A percentile compares a stretch with the other conserved stretches of the same genome.
Conservation (phyloP, 2,113 vertebrate genomes). For the Heterotis niloticus region DNA sequence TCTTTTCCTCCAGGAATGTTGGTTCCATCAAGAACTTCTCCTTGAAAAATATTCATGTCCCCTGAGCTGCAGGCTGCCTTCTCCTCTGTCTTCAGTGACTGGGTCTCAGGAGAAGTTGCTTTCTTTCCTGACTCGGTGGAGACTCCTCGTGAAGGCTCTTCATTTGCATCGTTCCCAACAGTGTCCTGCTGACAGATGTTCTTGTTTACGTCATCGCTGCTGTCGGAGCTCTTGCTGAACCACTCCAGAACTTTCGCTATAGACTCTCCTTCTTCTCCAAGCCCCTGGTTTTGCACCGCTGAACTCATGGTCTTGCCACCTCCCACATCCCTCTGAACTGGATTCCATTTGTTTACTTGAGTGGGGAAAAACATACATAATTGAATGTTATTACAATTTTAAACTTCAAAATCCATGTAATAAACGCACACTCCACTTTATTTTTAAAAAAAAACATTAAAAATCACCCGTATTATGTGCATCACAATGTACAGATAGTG, state of each 20-base stretch:
- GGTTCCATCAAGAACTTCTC: neutral
- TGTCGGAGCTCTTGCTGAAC: slow-evolving; percentile 82
- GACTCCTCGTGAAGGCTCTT: slow-evolving; percentile 33
- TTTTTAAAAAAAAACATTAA: too few species aligned
- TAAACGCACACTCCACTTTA: too few species aligned
- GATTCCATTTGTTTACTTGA: slow-evolving; percentile 66
- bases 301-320: slow-evolving; percentile 52
- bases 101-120: slow-evolving; percentile 28
- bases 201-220: slow-evolving; percentile 50
- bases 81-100: slow-evolving; percentile 23
- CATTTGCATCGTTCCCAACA: slow-evolving; percentile 28
- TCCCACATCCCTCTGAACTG: slow-evolving; percentile 48
- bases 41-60: slow-evolving; percentile 15
- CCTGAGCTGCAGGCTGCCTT: neutral
- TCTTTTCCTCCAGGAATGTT: neutral
- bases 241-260: slow-evolving; percentile 88
- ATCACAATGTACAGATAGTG: too few species aligned
- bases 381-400: slow-evolving; percentile 45
- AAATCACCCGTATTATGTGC: too few species aligned
- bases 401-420: slow-evolving; percentile 65
- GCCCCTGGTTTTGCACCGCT: slow-evolving; percentile 55
- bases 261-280: slow-evolving; percentile 66
- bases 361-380: too few species aligned
- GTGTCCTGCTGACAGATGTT: slow-evolving; percentile 26
- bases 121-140: slow-evolving; percentile 12